phyloP scores from a whole-genome alignment of 2,888 invertebrate species.

The Heterodera filipjevi region DNA sequence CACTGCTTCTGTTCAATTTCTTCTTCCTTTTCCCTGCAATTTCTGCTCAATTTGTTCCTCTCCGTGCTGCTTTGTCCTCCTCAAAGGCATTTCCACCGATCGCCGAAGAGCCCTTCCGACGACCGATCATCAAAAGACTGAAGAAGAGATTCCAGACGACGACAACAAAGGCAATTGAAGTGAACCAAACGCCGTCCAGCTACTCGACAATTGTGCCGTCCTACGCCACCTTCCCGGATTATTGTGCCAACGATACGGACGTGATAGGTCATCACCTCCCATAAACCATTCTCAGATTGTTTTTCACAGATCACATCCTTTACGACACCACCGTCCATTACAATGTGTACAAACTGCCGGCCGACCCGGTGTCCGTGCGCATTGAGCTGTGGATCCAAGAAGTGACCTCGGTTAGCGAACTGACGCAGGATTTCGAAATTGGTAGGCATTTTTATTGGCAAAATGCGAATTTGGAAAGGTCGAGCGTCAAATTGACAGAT shows the following conservation, averaged over 20 bases:
- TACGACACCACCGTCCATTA: conserved; percentile 56
- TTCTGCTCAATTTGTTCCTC: neutral
- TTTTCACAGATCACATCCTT: conserved; percentile 53
- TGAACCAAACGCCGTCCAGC: conserved; percentile 2
- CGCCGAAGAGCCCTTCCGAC: neutral
- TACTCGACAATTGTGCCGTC: conserved; percentile 22
- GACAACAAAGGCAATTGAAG: neutral
- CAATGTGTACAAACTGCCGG: conserved; percentile 60
- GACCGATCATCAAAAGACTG: conserved; percentile 1
- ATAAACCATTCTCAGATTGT: neutral
- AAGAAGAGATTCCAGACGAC: neutral
- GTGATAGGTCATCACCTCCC: conserved; percentile 46
- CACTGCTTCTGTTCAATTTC: neutral
- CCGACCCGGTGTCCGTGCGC: conserved; percentile 58
- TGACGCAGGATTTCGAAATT: conserved; percentile 64
- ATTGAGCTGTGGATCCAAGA: conserved; percentile 65
- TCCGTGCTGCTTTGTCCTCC: conserved; percentile 20
- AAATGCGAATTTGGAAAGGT: too few relatives aligned
- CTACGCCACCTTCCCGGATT: conserved; percentile 25
- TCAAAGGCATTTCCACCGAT: conserved; percentile 24
- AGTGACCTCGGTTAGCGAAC: conserved; percentile 63
- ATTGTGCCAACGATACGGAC: conserved; percentile 64
- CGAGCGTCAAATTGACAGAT: conserved; percentile 48
- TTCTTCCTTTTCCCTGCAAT: neutral
- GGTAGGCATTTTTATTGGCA: conserved; percentile 19